Evolutionary conservation across 2,888 invertebrate genomes (phyloP), one percentile per base, ranked within the genome.

Genomic region (Mythimna albipuncta): DNA sequence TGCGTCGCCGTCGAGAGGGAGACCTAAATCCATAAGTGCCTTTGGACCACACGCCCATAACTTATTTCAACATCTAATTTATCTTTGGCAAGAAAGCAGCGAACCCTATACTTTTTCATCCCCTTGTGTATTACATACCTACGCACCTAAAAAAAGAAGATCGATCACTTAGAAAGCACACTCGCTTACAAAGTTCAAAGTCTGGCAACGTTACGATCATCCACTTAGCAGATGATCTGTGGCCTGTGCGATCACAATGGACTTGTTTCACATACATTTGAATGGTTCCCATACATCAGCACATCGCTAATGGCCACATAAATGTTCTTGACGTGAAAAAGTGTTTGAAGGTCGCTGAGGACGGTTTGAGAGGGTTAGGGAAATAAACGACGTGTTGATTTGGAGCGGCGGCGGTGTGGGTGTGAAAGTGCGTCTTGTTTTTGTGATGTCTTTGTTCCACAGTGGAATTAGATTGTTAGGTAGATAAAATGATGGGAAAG

Each of bases 261-360:
- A 59, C 55, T 64, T 64, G 74, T 79, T 79, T 64, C 47, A 55
- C 50, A 58, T 59, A 70, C 54, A 67, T 62, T 50, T 19, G 80
- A 79, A 79, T 70, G 64, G 68, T 44, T 5, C n/a, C 63, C 64
- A 83, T 81, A 81, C 64, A 83, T 83, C 83, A 81, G 63, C 70
- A 57, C 52, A 21, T 61, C 55, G 63, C 66, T 81, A 81, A 81
- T 81, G 79, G 79, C 64, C 58, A 69, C 80, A 69, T 69, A 64
- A 81, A 81, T 79, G 83, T 62, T 67, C 69, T 68, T 69, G 58
- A 79, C 79, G 63, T 54, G 26, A 65, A 74, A 64, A 82, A 78
- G 54, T 71, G 61, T 64, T 59, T 67, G 69, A 73, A 72, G 64
- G 61, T 62, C 52, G 41, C 38, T 58, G 47, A 68, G 21, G 44